These are phyloP conservation scores for Nasonia vitripennis DNA, from an alignment of 1,140 invertebrate species.

Conservation along the genomic window DNA sequence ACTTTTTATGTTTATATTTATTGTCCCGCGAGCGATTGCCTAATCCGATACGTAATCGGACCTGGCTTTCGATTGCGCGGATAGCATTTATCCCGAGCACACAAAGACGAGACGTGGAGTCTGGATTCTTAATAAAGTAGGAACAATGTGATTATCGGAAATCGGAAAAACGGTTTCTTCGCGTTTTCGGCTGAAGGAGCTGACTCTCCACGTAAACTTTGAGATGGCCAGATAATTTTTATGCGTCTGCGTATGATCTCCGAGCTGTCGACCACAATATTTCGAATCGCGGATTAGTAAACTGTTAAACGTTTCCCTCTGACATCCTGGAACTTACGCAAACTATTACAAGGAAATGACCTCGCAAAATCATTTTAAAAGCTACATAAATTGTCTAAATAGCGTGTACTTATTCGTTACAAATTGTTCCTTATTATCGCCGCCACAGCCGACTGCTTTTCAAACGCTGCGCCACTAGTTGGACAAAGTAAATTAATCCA, in stretches of 20 bases:
- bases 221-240: no score
- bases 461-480: background rate
- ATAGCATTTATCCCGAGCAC: background rate
- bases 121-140: no score
- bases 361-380: background rate
- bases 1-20: background rate
- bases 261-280: no score
- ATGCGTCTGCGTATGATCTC: no score
- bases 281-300: background rate
- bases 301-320: background rate
- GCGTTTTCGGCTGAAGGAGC: no score
- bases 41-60: background rate
- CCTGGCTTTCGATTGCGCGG: background rate
- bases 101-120: no score
- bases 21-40: background rate
- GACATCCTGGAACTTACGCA: background rate
- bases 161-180: no score
- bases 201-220: no score
- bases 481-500: background rate
- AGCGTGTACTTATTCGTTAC: background rate
- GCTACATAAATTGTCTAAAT: background rate
- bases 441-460: background rate
- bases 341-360: background rate
- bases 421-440: slow-evolving; percentile 4
- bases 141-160: no score